These are phyloP conservation scores for Opisthograptis luteolata DNA, from an alignment of 2,888 invertebrate species.

Conservation along the genomic window DNA sequence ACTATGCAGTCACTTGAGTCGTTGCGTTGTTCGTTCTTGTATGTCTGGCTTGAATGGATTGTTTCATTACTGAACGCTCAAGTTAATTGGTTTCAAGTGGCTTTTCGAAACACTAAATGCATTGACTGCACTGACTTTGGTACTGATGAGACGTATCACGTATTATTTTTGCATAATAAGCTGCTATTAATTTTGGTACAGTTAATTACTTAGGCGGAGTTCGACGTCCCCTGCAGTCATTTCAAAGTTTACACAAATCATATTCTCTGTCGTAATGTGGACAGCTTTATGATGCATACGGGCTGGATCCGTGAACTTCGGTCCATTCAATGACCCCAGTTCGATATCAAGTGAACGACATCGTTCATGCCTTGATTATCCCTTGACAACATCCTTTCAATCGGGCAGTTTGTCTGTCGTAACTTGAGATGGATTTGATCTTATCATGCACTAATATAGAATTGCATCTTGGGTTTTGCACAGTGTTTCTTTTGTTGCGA, in stretches of 20 bases:
- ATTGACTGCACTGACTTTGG: no score
- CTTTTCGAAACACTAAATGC: conserved; percentile 30
- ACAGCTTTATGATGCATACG: conserved; percentile 46
- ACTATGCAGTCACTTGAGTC: conserved; percentile 10
- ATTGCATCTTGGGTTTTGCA: conserved; percentile 13
- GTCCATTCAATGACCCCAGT: conserved; percentile 68
- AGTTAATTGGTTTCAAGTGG: conserved; percentile 73
- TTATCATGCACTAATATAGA: conserved; percentile 22
- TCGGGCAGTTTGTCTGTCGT: conserved; percentile 27
- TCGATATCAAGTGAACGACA: conserved; percentile 71
- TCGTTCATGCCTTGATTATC: conserved; percentile 77
- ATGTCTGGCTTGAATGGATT: conserved; percentile 16
- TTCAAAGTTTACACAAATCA: conserved; percentile 36
- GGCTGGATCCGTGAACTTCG: conserved; percentile 60
- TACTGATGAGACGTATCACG: conserved; percentile 2
- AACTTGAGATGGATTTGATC: conserved; percentile 31
- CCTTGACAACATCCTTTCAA: conserved; percentile 74
- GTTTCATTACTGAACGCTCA: conserved; percentile 21
- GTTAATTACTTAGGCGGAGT: conserved; percentile 7
- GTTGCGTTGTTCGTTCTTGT: conserved; percentile 7
- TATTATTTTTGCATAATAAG: conserved; percentile 18
- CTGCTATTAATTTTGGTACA: conserved; percentile 12
- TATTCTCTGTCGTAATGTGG: conserved; percentile 43
- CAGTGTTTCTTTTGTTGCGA: conserved; percentile 18
- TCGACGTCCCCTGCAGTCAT: conserved; percentile 21